These are phyloP conservation scores for Corapipo altera DNA, from an alignment of 2,113 vertebrate genomes.

Conservation along the genomic window DNA sequence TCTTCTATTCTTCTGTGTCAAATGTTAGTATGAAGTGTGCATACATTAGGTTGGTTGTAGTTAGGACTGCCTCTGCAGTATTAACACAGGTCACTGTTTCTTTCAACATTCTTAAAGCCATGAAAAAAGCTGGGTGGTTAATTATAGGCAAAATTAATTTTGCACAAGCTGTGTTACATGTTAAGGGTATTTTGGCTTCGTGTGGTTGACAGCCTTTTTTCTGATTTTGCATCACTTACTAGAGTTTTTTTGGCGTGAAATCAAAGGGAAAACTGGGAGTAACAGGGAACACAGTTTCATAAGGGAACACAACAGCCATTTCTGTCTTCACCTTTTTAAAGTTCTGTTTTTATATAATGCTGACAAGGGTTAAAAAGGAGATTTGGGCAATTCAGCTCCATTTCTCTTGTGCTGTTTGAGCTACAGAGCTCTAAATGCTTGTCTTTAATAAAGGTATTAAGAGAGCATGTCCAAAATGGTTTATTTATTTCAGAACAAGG, in stretches of 20 bases:
- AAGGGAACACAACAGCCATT: not conserved
- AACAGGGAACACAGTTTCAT: not conserved
- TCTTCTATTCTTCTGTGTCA: not conserved
- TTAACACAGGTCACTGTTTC: not conserved
- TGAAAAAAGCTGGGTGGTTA: not conserved
- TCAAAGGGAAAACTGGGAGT: not conserved
- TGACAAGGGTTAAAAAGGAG: not conserved
- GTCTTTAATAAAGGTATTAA: not conserved
- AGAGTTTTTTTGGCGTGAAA: not conserved
- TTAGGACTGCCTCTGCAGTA: not conserved
- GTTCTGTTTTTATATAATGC: not conserved
- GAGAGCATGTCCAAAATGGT: not conserved
- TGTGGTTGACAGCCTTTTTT: not conserved
- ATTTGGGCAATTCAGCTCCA: not conserved
- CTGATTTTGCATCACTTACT: not conserved
- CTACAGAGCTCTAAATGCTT: not conserved
- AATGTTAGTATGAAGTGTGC: rapidly evolving
- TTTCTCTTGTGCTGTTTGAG: not conserved
- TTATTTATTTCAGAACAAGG: not conserved
- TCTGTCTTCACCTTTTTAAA: not conserved
- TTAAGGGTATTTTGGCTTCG: not conserved
- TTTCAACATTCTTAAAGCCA: not conserved
- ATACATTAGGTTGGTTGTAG: not conserved
- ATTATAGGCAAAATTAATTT: not conserved
- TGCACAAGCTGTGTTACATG: not conserved